Evolutionary conservation across 1,140 invertebrate species (phyloP), one percentile per base, ranked within the genome.

Genomic region (Megathymus violae): DNA sequence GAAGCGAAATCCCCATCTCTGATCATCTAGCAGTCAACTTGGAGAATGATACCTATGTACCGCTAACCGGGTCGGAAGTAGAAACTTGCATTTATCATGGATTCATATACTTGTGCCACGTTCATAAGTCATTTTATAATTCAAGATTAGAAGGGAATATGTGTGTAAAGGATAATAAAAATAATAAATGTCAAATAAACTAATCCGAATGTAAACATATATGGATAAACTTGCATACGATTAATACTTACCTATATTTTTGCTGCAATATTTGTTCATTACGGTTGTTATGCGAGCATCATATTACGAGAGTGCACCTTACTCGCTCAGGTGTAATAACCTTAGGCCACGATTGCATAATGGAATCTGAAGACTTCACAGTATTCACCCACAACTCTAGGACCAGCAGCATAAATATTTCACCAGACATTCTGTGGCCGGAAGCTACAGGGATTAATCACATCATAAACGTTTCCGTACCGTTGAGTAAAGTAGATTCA

Each of bases 211-310:
- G 22, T 3, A 50, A 50, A 50, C 15, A 43, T 17, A 43, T 17
- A 11, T 43, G 40, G 14, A 11, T 50, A 16, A 34, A 50, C 47
- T 47, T 60, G 16, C 43, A 60, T 47, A 17, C 31, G 9, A 14
- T 38, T 19, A 60, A 60, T 17, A 47, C 56, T 9, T 59, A 59
- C 41, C 46, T 59, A 34, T 59, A 44, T 44, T 56, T 63, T 15
- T 70, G 63, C 16, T 70, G 67, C 27, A 19, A 50, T n/a, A 13
- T 43, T 13, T 62, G 67, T 34, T 34, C 34, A 6, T 44, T 67
- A 22, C 44, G 59, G 41, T 19, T 27, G 27, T 31, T 67, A 41
- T 70, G 63, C 41, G 63, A 25, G n/a, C 41, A 63, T 63, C 52
- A 63, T 38, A 19, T 68, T 6, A 47, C 47, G 14, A 52, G 40